Conservation (phyloP, 2,888 invertebrate species). For the Ophion ellenae region DNA sequence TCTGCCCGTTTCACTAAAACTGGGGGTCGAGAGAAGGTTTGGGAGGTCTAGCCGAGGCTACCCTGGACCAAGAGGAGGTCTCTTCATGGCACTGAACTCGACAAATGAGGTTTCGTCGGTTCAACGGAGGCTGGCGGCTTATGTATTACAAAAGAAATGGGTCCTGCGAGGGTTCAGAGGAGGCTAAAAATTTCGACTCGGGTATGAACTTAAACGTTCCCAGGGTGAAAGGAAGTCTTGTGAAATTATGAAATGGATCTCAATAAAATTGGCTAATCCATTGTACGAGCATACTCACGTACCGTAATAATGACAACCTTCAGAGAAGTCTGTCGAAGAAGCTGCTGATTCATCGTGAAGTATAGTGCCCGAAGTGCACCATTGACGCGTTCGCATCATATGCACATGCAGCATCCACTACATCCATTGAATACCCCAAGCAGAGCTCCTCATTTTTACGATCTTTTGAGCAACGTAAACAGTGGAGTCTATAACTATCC, state of each 20-base stretch:
- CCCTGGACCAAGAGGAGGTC: no score
- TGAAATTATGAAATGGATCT: slow-evolving; percentile 22
- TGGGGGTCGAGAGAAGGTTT: no score
- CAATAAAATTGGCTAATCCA: slow-evolving; percentile 30
- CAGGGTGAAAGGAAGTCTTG: slow-evolving; percentile 17
- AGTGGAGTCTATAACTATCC: neutral
- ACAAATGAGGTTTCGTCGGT: no score
- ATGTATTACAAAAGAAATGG: no score
- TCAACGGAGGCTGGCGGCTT: no score
- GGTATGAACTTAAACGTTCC: neutral
- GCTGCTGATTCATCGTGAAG: neutral
- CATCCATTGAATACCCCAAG: neutral
- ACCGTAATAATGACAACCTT: slow-evolving; percentile 12
- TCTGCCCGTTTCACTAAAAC: no score
- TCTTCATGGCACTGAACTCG: no score
- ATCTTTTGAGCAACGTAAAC: neutral
- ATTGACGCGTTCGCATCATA: neutral
- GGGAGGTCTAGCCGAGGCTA: no score
- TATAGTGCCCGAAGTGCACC: neutral
- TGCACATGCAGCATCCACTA: neutral
- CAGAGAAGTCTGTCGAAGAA: slow-evolving; percentile 4
- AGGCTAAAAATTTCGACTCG: no score
- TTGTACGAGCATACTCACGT: slow-evolving; percentile 8
- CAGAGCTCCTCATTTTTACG: neutral
- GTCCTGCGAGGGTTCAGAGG: no score